Evolutionary conservation across 2,888 invertebrate genomes (phyloP).

Genomic region (Megalurothrips usitatus): DNA sequence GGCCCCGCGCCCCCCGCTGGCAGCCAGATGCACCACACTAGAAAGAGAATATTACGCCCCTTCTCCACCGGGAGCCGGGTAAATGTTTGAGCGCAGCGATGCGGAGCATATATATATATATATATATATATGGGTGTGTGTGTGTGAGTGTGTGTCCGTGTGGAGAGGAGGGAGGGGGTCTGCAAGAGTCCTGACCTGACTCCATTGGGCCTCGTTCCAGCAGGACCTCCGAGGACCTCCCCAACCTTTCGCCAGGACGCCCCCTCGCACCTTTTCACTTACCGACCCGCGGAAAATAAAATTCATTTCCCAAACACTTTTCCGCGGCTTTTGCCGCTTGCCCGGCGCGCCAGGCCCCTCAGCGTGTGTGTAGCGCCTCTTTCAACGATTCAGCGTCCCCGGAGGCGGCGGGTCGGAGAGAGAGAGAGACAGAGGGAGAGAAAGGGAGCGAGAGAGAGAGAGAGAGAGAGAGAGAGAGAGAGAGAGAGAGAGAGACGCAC

Average conservation of each 20-base stretch:
- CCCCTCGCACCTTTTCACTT: neutral
- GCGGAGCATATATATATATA: neutral
- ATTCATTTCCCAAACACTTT: too few species aligned
- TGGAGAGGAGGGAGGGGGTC: conserved; percentile 8
- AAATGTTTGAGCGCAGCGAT: neutral
- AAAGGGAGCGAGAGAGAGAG: too few species aligned
- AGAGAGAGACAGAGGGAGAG: too few species aligned
- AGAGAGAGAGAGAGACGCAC: too few species aligned
- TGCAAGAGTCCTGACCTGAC: neutral
- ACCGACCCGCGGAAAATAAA: too few species aligned
- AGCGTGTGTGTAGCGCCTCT: too few species aligned
- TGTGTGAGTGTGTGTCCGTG: neutral
- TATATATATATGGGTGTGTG: neutral
- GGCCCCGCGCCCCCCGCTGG: neutral
- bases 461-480: too few species aligned
- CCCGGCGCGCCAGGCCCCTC: too few species aligned
- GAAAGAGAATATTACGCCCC: neutral
- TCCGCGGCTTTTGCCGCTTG: too few species aligned
- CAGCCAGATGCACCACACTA: neutral
- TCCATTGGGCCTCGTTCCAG: neutral
- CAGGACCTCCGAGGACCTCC: neutral
- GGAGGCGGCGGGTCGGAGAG: too few species aligned
- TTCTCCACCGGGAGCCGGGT: neutral
- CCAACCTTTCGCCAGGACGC: neutral
- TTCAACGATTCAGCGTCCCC: too few species aligned